Conservation (phyloP, 2,113 vertebrate species). For the Zosterops lateralis region DNA sequence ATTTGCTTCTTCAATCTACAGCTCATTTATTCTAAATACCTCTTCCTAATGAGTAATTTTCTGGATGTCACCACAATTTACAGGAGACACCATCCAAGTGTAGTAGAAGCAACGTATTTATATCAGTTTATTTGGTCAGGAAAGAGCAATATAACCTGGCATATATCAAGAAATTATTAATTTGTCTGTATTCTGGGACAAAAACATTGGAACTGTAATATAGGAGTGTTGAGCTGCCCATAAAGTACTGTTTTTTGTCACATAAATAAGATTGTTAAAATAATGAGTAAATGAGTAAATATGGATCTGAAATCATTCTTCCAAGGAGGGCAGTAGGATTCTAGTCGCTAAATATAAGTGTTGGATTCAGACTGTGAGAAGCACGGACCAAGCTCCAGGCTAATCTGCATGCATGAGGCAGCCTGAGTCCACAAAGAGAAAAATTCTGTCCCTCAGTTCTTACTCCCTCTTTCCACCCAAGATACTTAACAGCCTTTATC, state of each 20-base stretch:
- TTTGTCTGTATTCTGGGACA: conserved; percentile 28
- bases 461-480: neutral
- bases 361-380: neutral
- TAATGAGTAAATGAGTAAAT: neutral
- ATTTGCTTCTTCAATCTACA: conserved; percentile 45
- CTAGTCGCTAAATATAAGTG: neutral
- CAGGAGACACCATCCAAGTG: conserved; percentile 56
- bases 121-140: conserved; percentile 62
- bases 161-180: conserved; percentile 57
- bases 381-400: neutral
- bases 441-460: neutral
- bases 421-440: neutral
- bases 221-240: neutral
- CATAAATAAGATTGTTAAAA: neutral
- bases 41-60: conserved; percentile 73
- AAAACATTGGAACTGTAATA: conserved; percentile 19
- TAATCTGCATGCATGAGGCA: neutral
- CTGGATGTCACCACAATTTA: conserved; percentile 68
- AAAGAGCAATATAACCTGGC: conserved; percentile 51
- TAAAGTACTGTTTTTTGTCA: conserved; percentile 13
- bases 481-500: neutral
- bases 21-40: conserved; percentile 68
- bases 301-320: neutral
- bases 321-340: neutral
- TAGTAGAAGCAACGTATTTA: conserved; percentile 65